phyloP scores from a whole-genome alignment of 2,888 invertebrate species.

The Rosalia funebris region DNA sequence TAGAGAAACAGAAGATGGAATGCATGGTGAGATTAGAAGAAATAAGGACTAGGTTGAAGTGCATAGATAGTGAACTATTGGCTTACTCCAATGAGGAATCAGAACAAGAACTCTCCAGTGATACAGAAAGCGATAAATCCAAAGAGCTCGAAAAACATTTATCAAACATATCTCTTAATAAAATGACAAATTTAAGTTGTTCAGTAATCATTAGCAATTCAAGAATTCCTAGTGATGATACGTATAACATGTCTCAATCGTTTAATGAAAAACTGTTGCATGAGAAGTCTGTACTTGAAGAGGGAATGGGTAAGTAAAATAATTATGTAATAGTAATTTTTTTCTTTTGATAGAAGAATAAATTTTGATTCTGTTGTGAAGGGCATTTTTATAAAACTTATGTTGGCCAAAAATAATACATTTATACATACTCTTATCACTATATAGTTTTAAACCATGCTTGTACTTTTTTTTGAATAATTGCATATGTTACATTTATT shows the following conservation, averaged over 20 bases:
- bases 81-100: conserved; percentile 58
- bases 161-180: conserved; percentile 45
- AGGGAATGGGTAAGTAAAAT: conserved; percentile 53
- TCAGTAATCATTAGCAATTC: conserved; percentile 59
- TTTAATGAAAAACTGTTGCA: conserved; percentile 63
- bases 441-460: too few species aligned
- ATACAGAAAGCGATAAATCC: conserved; percentile 68
- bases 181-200: conserved; percentile 58
- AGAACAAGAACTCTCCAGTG: conserved; percentile 60
- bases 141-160: conserved; percentile 63
- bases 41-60: conserved; percentile 72
- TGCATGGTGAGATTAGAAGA: conserved; percentile 74
- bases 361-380: conserved; percentile 3
- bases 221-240: conserved; percentile 50
- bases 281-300: conserved; percentile 61
- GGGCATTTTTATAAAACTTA: too few species aligned
- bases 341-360: neutral
- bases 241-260: conserved; percentile 62
- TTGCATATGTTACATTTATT: too few species aligned
- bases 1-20: conserved; percentile 73
- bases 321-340: neutral
- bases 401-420: too few species aligned
- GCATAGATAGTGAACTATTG: conserved; percentile 74
- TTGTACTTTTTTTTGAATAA: too few species aligned
- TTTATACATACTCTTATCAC: too few species aligned